Evolutionary conservation across 2,888 invertebrate genomes (phyloP).

Genomic region (Anorthoa munda): DNA sequence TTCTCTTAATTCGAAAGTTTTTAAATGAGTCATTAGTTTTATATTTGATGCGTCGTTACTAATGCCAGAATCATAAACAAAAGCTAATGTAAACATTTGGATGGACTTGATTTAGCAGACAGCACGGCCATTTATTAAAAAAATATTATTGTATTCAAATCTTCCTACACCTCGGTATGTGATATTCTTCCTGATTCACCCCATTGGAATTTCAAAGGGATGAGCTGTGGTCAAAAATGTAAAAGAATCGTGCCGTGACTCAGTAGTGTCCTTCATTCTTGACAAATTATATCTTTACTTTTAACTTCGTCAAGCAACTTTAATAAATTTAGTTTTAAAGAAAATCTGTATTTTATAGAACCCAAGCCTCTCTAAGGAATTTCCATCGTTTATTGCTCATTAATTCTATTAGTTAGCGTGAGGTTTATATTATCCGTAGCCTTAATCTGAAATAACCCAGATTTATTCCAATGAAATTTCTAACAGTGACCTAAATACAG

Average conservation of each 20-base stretch:
- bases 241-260: conserved; percentile 74
- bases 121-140: not conserved
- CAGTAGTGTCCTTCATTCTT: conserved; percentile 67
- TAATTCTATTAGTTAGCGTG: conserved; percentile 70
- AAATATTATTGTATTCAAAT: conserved; percentile 30
- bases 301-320: conserved; percentile 25
- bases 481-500: conserved; percentile 49
- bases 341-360: conserved; percentile 29
- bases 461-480: conserved; percentile 64
- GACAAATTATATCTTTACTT: conserved; percentile 42
- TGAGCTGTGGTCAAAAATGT: conserved; percentile 77
- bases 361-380: conserved; percentile 50
- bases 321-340: conserved; percentile 2
- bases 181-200: conserved; percentile 78
- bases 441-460: conserved; percentile 72
- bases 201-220: conserved; percentile 75
- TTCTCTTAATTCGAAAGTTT: conserved; percentile 61
- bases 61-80: conserved; percentile 1
- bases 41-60: not conserved
- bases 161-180: conserved; percentile 35
- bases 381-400: conserved; percentile 67
- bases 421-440: conserved; percentile 68
- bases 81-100: not conserved
- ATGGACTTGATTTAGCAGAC: not conserved
- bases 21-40: conserved; percentile 48